Evolutionary conservation across 2,888 invertebrate species (phyloP).

Genomic region (Tachina fera): DNA sequence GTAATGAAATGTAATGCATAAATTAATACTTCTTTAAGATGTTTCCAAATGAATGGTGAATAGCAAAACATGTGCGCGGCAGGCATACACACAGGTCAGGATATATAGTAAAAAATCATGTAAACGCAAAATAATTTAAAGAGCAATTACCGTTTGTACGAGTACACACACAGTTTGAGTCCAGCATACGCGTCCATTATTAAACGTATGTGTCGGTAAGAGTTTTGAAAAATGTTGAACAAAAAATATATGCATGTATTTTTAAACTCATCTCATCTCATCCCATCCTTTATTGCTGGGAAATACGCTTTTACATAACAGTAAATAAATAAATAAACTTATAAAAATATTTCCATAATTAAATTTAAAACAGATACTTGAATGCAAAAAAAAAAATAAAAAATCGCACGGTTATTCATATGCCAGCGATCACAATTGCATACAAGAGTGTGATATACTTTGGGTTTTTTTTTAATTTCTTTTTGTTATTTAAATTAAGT

Average conservation of each 20-base stretch:
- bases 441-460: neutral
- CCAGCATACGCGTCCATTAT: slow-evolving; percentile 22
- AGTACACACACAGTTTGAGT: slow-evolving; percentile 11
- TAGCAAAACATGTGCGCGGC: slow-evolving; percentile 35
- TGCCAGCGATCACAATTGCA: neutral
- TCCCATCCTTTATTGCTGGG: slow-evolving; percentile 40
- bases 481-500: slow-evolving; percentile 34
- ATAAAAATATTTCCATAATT: slow-evolving; percentile 44
- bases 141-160: neutral
- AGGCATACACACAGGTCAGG: slow-evolving; percentile 56
- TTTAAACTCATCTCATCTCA: slow-evolving; percentile 52
- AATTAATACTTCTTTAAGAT: slow-evolving; percentile 65
- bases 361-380: slow-evolving; percentile 17
- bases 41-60: slow-evolving; percentile 36
- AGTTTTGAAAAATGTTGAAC: neutral
- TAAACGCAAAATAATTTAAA: slow-evolving; percentile 51
- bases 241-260: neutral
- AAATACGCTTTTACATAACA: slow-evolving; percentile 54
- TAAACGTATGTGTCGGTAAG: neutral
- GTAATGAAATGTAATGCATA: slow-evolving; percentile 60
- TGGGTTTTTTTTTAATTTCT: slow-evolving; percentile 6
- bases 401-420: neutral
- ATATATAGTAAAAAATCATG: slow-evolving; percentile 45
- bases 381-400: neutral
- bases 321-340: slow-evolving; percentile 35